Base-by-base conservation (phyloP, 1,140 invertebrate genomes). In the Cydia strobilella region DNA sequence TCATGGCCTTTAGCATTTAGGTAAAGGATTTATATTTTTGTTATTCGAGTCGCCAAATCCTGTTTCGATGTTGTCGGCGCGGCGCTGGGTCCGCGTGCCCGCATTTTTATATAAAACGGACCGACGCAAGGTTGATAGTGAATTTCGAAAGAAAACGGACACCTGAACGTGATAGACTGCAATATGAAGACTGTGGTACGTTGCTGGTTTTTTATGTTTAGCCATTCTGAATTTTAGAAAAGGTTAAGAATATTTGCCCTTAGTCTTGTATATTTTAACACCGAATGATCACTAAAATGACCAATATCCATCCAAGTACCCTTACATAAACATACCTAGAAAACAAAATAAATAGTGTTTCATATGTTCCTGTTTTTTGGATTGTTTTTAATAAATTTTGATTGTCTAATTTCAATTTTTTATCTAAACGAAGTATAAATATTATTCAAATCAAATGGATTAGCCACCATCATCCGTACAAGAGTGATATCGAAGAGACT, bases 171-270 rank as follows among this genome's bases (percentile, higher is more conserved):
- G 3, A 15, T 4, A 4, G 0, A 35, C 0, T n/a, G 65, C 65
- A 69, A 69, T 15, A 69, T 69, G 65, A 69, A 69, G 31, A 42
- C n/a, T 39, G 31, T 69, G 65, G 65, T 69, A 69, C 15, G 65
- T 69, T 69, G 35, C 65, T 69, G 10, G 3, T 35, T 39, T 69
- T 0, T 9, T 35, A 15, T 39, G 1, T 69, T 6, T 69, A 69
- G 65, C 4, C 20, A 59, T 15, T 63, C 18, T 6, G 7, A 3
- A 23, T 54, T 23, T 6, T 62, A 10, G 3, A 23, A 10, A 62
- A 20, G n/a, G 59, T 1, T 25, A 25, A 25, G 25, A 25, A 25
- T 25, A 25, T 25, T 25, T n/a, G n/a, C n/a, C n/a, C 25, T 25
- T 1, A 3, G 1, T 25, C 25, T 25, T 25, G 25, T 25, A 25